phyloP scores from a whole-genome alignment of 2,797 vertebrate species.

The Heliangelus exortis region DNA sequence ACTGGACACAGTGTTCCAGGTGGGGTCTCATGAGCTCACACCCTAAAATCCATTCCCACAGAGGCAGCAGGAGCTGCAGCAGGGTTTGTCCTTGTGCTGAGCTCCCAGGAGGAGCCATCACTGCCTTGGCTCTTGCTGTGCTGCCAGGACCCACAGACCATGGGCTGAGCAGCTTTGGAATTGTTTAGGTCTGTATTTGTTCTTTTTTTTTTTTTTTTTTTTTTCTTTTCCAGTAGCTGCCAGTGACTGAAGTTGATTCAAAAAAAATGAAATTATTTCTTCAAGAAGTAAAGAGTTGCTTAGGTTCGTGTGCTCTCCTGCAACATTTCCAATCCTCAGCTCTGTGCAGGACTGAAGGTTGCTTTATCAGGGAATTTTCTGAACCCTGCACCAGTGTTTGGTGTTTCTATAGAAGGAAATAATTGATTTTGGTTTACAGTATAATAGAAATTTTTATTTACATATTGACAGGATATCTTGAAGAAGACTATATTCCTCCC shows the following conservation, averaged over 20 bases:
- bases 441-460: neutral
- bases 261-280: neutral
- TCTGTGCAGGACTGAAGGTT: neutral
- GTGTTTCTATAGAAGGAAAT: neutral
- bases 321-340: neutral
- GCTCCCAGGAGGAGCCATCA: neutral
- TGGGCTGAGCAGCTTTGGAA: neutral
- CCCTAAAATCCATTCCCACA: rapidly evolving
- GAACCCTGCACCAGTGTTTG: neutral
- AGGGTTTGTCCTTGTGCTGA: neutral
- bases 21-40: too few species aligned
- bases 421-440: neutral
- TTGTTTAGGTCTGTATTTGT: neutral
- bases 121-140: rapidly evolving
- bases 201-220: neutral
- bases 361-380: neutral
- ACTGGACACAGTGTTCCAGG: too few species aligned
- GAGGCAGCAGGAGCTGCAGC: neutral
- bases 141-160: neutral
- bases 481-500: neutral
- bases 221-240: neutral
- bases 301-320: neutral
- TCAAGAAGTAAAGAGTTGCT: neutral
- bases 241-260: neutral
- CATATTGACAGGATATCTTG: neutral